Evolutionary conservation across 2,113 vertebrate species (phyloP), one percentile per base, ranked within the genome.

Genomic region (Gobiocypris rarus): DNA sequence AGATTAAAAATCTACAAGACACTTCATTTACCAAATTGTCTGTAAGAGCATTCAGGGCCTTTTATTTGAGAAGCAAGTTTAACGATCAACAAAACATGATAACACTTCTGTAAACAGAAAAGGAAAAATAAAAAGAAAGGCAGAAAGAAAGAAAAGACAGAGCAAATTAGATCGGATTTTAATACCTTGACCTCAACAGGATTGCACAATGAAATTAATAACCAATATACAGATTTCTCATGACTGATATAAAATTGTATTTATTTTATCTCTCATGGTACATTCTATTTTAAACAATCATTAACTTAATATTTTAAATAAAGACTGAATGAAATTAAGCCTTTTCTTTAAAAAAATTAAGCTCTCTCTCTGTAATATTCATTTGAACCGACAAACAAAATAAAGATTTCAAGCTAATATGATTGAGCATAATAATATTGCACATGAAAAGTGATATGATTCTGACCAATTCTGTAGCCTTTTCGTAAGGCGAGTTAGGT

Each of bases 241-340:
- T 91, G 92, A 94, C 92, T 89, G 84, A 93, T 93, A 95, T 88
- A 93, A 94, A 94, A 93, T 85, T 90, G 88, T 93, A 93, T 94
- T 94, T 94, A 94, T 94, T 94, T 94, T 92, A 93, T 92, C 92
- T 93, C 93, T 91, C 92, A 94, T 93, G 92, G 89, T 94, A 95
- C 94, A 95, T 94, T 95, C 93, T 95, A 94, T 91, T 92, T 94
- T 90, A 93, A 94, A 95, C 93, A 95, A 91, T 94, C 89, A 92
- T 89, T 87, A 94, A 95, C 93, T 93, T 94, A 94, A 89, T 93
- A 91, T 90, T 92, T 89, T 89, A 93, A 93, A 92, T 93, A 93
- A 94, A 91, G 90, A 93, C 88, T 89, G 84, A 89, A 93, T 89
- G 90, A 92, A 93, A 89, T 92, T 90, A 91, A 90, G 83, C 84